Base-by-base conservation (phyloP, 37 sponge, comb jelly and placozoan genomes). In the Chondrilla cf. caribensis region DNA sequence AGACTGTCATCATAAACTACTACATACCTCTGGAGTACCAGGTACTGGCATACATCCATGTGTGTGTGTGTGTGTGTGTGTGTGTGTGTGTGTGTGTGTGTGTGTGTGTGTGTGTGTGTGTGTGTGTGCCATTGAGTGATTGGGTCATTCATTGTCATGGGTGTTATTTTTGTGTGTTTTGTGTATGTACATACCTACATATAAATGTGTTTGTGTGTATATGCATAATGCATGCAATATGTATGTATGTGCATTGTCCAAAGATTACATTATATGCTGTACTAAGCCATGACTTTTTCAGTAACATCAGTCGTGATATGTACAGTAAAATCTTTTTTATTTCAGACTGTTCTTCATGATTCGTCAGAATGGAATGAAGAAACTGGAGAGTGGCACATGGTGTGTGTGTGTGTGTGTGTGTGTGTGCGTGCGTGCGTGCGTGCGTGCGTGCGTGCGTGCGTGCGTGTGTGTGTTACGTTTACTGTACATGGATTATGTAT, bases 341-440 rank as follows among this genome's bases (percentile, higher is more conserved):
- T 47, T 0, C 70, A 88, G 95, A 81, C 86, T 40, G 82, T 90
- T 17, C 70, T 96, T 22, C 86, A 94, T n/a, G 66, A 80, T 38
- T 85, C 89, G 54, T 82, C 85, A 6, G 66, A 68, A 39, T 98
- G 96, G 96, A 79, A 94, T 82, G 99, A 98, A 66, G 94, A 96
- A 5, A 93, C 92, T 25, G 96, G 92, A 42, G 99, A 98, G 64
- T 98, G 99, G 99, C 94, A 98, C 66, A 80, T 98, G 86, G 95
- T 95, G 37, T 29, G 87, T 47, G 51, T 47, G 51, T 47, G 51
- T 47, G 51, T 47, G 51, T 47, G 51, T 47, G 51, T 47, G 51
- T 47, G 51, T 47, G 51, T 47, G 51, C 11, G 51, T 47, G 51
- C 11, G 51, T 47, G 51, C 11, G 51, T 47, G 51, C 11, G 51